Evolutionary conservation across 2,113 vertebrate species (phyloP).

Genomic region (Microcebus lehilahytsara): DNA sequence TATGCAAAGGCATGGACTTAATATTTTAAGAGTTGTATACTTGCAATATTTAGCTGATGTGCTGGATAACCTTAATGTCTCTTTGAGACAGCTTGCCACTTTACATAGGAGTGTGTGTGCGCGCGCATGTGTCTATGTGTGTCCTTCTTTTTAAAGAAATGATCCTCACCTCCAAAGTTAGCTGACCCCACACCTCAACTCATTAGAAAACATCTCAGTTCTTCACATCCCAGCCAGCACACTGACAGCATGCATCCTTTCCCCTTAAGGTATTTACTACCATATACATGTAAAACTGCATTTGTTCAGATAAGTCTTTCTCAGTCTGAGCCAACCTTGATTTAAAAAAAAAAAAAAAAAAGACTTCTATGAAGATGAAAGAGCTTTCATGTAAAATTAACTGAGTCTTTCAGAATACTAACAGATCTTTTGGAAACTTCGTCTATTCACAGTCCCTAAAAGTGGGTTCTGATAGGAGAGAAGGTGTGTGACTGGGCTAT

Average conservation of each 20-base stretch:
- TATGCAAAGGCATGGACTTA: background rate
- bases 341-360: background rate
- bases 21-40: background rate
- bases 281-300: background rate
- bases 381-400: constrained; percentile 12
- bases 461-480: background rate
- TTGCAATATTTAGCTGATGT: background rate
- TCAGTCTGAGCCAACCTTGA: constrained; percentile 24
- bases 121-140: background rate
- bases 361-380: constrained; percentile 42
- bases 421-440: constrained; percentile 39
- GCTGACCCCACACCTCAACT: background rate
- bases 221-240: background rate
- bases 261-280: background rate
- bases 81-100: background rate
- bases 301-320: constrained; percentile 45
- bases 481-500: background rate
- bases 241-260: background rate
- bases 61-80: background rate
- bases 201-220: background rate
- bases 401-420: constrained; percentile 35
- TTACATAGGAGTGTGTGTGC: background rate
- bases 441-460: background rate
- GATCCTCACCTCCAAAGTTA: background rate
- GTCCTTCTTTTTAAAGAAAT: background rate